Percentiles rank a stretch among this genome's conserved stretches.
These are phyloP conservation scores for Oscheius sp. DNA, from an alignment of 2,888 invertebrate species.

Conservation along the genomic window DNA sequence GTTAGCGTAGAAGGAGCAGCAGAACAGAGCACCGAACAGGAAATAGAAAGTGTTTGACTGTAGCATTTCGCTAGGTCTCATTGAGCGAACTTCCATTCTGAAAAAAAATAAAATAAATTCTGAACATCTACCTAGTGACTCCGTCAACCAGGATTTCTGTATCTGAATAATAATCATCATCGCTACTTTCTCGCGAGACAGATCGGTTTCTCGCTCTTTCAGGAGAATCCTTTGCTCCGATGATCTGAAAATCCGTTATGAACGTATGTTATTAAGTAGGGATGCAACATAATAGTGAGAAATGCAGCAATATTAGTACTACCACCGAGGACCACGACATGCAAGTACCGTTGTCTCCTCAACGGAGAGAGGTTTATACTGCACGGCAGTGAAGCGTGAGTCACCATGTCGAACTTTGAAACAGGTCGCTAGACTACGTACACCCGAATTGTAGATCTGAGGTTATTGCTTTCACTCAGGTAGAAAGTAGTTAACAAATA, in stretches of 20 bases:
- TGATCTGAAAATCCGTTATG: not conserved
- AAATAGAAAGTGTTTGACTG: conserved; percentile 64
- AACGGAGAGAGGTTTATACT: conserved; percentile 18
- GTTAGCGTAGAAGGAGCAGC: conserved; percentile 69
- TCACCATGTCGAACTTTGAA: conserved; percentile 2
- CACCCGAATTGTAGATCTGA: conserved; percentile 24
- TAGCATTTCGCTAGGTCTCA: conserved; percentile 61
- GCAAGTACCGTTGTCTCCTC: conserved; percentile 14
- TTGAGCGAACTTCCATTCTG: conserved; percentile 30
- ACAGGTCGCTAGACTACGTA: not conserved
- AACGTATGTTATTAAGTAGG: not conserved
- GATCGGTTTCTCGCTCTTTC: conserved; percentile 1
- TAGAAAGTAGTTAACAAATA: not conserved
- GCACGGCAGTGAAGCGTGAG: conserved; percentile 20
- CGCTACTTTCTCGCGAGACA: not conserved
- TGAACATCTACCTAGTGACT: not conserved
- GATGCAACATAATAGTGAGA: not conserved
- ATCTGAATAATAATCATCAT: not conserved
- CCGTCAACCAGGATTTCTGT: conserved; percentile 9
- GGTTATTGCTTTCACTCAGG: not conserved
- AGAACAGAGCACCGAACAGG: conserved; percentile 62
- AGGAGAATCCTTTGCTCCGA: not conserved
- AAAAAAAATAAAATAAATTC: not conserved
- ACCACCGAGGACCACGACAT: conserved; percentile 5
- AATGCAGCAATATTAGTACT: not conserved